phyloP scores from a whole-genome alignment of 2,797 vertebrate species.

The Hirundo rustica region DNA sequence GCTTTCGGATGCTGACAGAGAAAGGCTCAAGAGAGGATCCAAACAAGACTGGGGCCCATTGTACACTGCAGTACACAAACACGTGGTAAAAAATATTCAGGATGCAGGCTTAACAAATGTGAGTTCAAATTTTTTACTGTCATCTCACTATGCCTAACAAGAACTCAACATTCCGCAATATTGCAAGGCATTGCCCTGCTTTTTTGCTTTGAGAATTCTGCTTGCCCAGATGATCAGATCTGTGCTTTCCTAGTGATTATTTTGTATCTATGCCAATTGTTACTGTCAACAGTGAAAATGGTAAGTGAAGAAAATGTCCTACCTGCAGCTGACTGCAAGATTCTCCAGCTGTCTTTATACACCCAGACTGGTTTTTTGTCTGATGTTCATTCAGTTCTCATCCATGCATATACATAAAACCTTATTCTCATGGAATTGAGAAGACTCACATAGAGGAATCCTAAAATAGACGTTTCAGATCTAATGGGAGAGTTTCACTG shows the following conservation, averaged over 20 bases:
- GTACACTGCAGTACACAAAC: background rate
- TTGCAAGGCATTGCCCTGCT: background rate
- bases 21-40: background rate
- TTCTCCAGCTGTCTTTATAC: background rate
- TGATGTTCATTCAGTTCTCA: background rate
- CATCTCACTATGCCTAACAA: background rate
- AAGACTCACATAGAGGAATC: background rate
- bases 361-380: background rate
- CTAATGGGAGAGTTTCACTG: background rate
- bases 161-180: background rate
- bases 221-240: background rate
- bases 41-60: background rate
- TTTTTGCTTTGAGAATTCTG: background rate
- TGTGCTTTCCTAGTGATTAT: background rate
- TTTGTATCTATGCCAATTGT: background rate
- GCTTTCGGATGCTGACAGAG: background rate
- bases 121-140: background rate
- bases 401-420: background rate
- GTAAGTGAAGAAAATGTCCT: background rate
- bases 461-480: background rate
- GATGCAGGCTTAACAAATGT: background rate
- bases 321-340: fast-evolving
- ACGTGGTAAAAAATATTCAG: background rate
- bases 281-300: background rate
- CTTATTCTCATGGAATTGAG: background rate